Base-by-base conservation (phyloP, 2,113 vertebrate species). In the Ascaphus truei region DNA sequence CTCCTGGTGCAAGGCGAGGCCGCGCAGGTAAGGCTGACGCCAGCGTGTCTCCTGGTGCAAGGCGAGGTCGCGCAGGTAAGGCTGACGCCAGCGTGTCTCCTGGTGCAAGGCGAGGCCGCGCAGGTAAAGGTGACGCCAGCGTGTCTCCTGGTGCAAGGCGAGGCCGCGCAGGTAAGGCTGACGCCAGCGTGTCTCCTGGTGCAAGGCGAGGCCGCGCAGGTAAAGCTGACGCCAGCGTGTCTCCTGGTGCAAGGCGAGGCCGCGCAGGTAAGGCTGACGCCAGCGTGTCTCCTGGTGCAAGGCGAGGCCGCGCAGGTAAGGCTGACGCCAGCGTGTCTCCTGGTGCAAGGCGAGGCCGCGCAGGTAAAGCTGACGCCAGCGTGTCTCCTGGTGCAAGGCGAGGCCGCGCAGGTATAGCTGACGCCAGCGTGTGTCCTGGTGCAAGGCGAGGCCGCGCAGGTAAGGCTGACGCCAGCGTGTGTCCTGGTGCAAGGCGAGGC, bases 61-160 rank as follows among this genome's bases (percentile, higher is more conserved):
- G 62, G 62, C 26, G 62, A 27, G 62, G 48, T 33, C 16, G 51
- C 7, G 34, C 47, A 52, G 45, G 62, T 52, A 37, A 31, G 26
- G 30, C 30, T 39, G 62, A n/a, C n/a, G n/a, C n/a, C n/a, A n/a
- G n/a, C n/a, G n/a, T n/a, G n/a, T 65, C 62, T 65, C 62, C 33
- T 41, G 39, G 47, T 50, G 26, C 10, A 65, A 50, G 62, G 62
- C 26, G 62, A 27, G 62, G 48, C 48, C 16, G 51, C 7, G 34
- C 47, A 52, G 45, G 62, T 52, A 37, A 31, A 37, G 30, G 18
- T 39, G 62, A n/a, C n/a, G n/a, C n/a, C n/a, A n/a, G n/a, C n/a
- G n/a, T n/a, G n/a, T 65, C 62, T 65, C 62, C 33, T 41, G 39
- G 47, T 50, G 26, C 10, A 65, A 50, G 62, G 62, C 26, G 62